A percentile compares a stretch with the other conserved stretches of the same genome.
Evolutionary conservation across 2,888 invertebrate genomes (phyloP).

Genomic region (Agonopterix alstromeriana): DNA sequence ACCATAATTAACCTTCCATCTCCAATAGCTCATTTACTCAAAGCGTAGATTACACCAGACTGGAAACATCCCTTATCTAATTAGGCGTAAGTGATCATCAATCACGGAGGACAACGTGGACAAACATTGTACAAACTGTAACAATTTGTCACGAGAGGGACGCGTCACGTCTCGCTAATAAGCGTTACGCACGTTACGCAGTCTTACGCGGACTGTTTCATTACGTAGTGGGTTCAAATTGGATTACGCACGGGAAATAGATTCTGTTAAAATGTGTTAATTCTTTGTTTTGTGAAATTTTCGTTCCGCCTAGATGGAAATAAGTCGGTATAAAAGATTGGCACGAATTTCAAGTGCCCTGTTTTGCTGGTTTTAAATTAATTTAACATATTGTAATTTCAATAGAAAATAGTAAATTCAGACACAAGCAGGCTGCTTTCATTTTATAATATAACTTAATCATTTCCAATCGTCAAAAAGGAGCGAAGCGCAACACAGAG

Average conservation of each 20-base stretch:
- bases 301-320: too few species aligned
- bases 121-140: conserved; percentile 31
- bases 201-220: conserved; percentile 1
- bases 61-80: conserved; percentile 38
- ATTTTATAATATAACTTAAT: too few species aligned
- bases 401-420: too few species aligned
- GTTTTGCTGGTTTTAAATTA: too few species aligned
- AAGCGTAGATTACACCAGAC: not conserved
- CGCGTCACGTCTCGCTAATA: conserved; percentile 3
- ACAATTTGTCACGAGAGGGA: conserved; percentile 30
- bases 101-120: conserved; percentile 30
- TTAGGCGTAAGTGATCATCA: conserved; percentile 42
- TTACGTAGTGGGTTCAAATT: conserved; percentile 1
- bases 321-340: too few species aligned
- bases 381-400: too few species aligned
- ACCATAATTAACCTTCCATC: conserved; percentile 1
- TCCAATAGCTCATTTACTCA: too few species aligned
- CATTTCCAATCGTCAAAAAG: too few species aligned
- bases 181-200: not conserved
- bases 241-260: not conserved
- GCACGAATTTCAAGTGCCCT: too few species aligned
- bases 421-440: too few species aligned
- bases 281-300: too few species aligned
- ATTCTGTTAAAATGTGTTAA: not conserved
- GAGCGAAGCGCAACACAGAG: too few species aligned